Percentiles rank a stretch among this genome's conserved stretches.
phyloP scores from a whole-genome alignment of 2,797 vertebrate genomes.

The Dryobates pubescens region DNA sequence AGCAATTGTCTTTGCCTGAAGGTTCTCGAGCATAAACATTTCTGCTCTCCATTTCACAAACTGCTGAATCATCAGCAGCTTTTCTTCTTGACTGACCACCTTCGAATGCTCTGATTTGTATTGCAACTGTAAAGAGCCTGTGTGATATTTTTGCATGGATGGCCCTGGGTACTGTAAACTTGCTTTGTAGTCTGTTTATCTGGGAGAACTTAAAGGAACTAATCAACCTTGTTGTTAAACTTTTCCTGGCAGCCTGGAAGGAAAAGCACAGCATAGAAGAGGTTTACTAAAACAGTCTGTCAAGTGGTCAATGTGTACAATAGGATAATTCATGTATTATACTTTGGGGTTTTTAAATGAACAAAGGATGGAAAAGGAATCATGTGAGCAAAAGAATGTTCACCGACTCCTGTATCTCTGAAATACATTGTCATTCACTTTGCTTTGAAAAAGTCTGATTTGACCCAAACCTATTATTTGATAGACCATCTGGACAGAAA shows the following conservation, averaged over 20 bases:
- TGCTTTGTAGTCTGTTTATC: constrained; percentile 27
- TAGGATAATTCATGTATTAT: not conserved
- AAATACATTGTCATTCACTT: not conserved
- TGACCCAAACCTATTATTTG: not conserved
- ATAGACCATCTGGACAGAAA: not conserved
- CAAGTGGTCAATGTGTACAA: not conserved
- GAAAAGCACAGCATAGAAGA: not conserved
- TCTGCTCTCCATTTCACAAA: not conserved
- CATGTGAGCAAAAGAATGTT: not conserved
- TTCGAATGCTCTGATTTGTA: not conserved
- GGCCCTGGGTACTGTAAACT: not conserved
- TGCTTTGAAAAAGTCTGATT: not conserved
- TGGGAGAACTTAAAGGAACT: not conserved
- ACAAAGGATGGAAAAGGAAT: not conserved
- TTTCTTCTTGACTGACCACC: constrained; percentile 9
- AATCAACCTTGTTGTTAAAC: constrained; percentile 2
- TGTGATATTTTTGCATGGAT: constrained; percentile 7
- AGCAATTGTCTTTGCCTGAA: not conserved
- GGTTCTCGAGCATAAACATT: not conserved
- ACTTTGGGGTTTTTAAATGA: not conserved
- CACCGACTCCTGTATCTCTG: not conserved
- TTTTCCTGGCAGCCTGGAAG: constrained; percentile 13
- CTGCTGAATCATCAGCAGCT: not conserved
- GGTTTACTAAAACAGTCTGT: constrained; percentile 30
- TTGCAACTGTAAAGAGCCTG: not conserved